Base-by-base conservation (phyloP, 2,797 vertebrate species). In the Mallotus villosus region DNA sequence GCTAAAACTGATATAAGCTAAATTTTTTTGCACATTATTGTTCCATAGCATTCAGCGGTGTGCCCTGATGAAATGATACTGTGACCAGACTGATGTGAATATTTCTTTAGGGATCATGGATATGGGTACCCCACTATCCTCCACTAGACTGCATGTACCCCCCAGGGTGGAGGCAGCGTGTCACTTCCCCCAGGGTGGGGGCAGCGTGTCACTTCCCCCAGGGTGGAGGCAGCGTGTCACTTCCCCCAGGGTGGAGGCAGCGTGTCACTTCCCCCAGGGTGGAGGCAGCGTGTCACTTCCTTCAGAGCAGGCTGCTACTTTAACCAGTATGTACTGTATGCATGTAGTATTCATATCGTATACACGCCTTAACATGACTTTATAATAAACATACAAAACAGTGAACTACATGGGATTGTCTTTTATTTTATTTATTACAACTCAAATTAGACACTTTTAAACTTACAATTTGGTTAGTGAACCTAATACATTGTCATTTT, bases 391-490 rank as follows among this genome's bases (percentile, higher is more conserved):
- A 55, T 51, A 41, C 25, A 67, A 67, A 41, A 22, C 8, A 4
- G 8, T 66, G 49, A 67, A 67, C 16, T 22, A 25, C 25, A 19
- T 67, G 22, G 46, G 22, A 66, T 24, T 27, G 24, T 19, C 1
- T 67, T 67, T 67, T 8, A 67, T 67, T 67, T 25, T 8, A 24
- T 22, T 22, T 19, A 66, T 49, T 24, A 14, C 49, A 66, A 11
- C 21, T 14, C 49, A 49, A 11, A 67, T 27, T 27, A 16, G 51
- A 51, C 51, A 53, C 7, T 14, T 64, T 65, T 4, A 67, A 66
- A 66, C 3, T 22, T 5, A 21, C 12, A 64, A n/a, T 22, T 22
- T 41, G 34, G 21, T 66, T 2, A 49, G 21, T 6, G 9, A 46
- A 66, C 24, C 41, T 24, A 66, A 66, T 51, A 51, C 37, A 9